Conservation (phyloP, 2,797 vertebrate genomes). For the Paguma larvata region DNA sequence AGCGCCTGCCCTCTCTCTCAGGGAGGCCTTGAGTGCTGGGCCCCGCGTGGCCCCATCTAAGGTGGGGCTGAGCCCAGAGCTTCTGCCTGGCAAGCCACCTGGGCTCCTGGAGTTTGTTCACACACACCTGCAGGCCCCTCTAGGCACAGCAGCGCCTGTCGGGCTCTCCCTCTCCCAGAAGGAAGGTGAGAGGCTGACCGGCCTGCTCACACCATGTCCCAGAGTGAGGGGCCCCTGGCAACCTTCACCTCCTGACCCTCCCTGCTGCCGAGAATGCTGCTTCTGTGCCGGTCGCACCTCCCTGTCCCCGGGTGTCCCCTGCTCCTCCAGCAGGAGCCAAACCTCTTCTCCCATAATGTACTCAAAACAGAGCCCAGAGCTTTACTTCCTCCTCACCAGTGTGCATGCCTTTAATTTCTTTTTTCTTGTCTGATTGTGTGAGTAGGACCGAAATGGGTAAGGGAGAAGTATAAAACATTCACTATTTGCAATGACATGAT, state of each 20-base stretch:
- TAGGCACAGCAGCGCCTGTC: neutral
- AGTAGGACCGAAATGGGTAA: neutral
- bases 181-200: neutral
- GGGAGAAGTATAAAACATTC: neutral
- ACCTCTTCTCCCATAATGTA: accelerated
- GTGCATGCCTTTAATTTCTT: neutral
- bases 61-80: accelerated
- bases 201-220: accelerated
- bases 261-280: neutral
- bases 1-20: accelerated
- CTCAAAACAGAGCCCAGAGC: neutral
- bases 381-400: neutral
- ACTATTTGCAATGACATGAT: neutral
- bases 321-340: neutral
- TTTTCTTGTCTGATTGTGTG: neutral
- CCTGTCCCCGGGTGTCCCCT: too few relatives aligned
- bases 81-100: accelerated
- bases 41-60: accelerated
- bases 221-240: too few relatives aligned
- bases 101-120: accelerated
- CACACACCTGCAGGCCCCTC: accelerated
- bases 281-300: accelerated
- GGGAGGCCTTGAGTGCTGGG: neutral
- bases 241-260: too few relatives aligned
- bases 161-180: neutral